Evolutionary conservation across 1,140 invertebrate species (phyloP).

Genomic region (Idris sp.): DNA sequence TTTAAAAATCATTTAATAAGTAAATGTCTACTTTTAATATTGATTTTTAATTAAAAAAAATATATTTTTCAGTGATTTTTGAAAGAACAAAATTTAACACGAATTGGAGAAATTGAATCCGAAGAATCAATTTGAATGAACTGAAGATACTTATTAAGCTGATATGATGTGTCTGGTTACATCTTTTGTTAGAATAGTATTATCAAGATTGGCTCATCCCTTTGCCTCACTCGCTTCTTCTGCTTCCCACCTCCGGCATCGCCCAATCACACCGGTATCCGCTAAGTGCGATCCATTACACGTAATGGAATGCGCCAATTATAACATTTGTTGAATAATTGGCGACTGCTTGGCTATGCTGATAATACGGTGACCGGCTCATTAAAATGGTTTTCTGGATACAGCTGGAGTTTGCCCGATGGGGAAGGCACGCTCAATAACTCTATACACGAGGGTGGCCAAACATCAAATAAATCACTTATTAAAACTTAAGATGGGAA

Average conservation of each 20-base stretch:
- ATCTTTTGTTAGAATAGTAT: constrained; percentile 61
- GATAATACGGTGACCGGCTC: constrained; percentile 51
- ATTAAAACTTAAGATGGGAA: constrained; percentile 61
- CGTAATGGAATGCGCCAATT: constrained; percentile 78
- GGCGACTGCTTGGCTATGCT: constrained; percentile 55
- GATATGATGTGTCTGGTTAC: constrained; percentile 53
- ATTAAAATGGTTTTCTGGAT: constrained; percentile 56
- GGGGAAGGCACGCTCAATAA: constrained; percentile 51
- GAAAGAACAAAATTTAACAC: too few species aligned
- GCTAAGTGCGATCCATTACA: constrained; percentile 78
- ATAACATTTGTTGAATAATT: constrained; percentile 78
- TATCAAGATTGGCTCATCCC: constrained; percentile 60
- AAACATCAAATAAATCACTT: constrained; percentile 73
- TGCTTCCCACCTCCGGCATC: constrained; percentile 8
- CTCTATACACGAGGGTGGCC: constrained; percentile 42
- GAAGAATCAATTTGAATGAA: too few species aligned
- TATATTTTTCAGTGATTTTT: too few species aligned
- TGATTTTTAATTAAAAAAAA: too few species aligned
- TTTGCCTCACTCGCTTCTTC: constrained; percentile 33
- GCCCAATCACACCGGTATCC: constrained; percentile 48
- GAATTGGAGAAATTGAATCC: too few species aligned
- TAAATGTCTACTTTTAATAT: neutral
- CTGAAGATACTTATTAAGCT: constrained; percentile 51
- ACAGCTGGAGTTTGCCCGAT: constrained; percentile 7
- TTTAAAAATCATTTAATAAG: constrained; percentile 4